Evolutionary conservation across 1,140 invertebrate species (phyloP), one percentile per base, ranked within the genome.

Genomic region (Augochlora pura): DNA sequence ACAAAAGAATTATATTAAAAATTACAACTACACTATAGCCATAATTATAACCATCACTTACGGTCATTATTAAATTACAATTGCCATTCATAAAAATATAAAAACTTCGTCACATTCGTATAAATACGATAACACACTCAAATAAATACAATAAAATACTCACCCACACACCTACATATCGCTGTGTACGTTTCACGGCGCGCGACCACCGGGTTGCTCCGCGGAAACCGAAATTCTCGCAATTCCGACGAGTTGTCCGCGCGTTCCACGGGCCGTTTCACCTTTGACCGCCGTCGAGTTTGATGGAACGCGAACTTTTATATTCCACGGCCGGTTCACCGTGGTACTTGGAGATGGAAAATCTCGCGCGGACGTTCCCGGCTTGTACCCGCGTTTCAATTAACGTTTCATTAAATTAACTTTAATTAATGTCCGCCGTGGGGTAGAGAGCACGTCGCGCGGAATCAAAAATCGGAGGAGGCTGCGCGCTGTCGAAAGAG

Each of bases 231-330:
- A 23, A 73, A 52, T 52, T 73, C 63, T 23, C 12, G 60, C 42
- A 63, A 63, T 73, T 73, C 52, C 8, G 1, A 16, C 23, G 42
- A 27, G 16, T 59, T 18, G 16, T 23, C 25, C 39, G 7, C 39
- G 7, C 16, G 2, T n/a, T 0, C 14, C 14, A 6, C 12, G 23
- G 18, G 6, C 25, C 18, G 64, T 59, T 76, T 68, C 42, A 46
- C 38, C 65, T 76, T 76, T 68, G 73, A 68, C 59, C 52, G 14
- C 5, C 6, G 21, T 9, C n/a, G n/a, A 18, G 27, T 21, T 69
- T 38, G 42, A 32, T 52, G 18, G 23, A 70, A 77, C 42, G n/a
- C 25, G 1, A 62, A 70, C 21, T 49, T 62, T 46, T 49, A 32
- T 46, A 62, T 49, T 70, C 32, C 16, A 62, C 18, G n/a, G 25